A percentile compares a stretch with the other conserved stretches of the same genome.
Conservation (phyloP, 2,888 invertebrate genomes). For the Cerceris ruficornis region DNA sequence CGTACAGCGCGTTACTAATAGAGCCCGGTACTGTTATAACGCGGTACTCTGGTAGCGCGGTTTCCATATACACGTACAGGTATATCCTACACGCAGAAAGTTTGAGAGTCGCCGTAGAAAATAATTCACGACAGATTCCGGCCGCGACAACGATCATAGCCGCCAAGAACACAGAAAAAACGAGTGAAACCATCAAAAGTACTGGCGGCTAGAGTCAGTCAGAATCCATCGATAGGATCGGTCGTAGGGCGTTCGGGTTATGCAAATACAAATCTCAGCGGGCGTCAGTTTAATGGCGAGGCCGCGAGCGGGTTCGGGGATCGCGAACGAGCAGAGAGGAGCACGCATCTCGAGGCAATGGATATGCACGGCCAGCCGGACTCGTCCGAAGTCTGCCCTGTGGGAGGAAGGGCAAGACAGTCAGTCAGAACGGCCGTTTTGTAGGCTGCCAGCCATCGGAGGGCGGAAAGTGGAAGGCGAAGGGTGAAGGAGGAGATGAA, state of each 20-base stretch:
- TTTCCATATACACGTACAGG: too few relatives aligned
- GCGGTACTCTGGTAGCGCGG: too few relatives aligned
- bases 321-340: slow-evolving; percentile 39
- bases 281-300: slow-evolving; percentile 77
- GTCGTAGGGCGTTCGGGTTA: slow-evolving; percentile 71
- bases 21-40: too few relatives aligned
- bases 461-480: background rate
- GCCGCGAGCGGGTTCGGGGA: slow-evolving; percentile 55
- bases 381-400: background rate
- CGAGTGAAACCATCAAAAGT: too few relatives aligned
- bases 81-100: too few relatives aligned
- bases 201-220: slow-evolving; percentile 21
- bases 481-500: slow-evolving; percentile 19
- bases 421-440: slow-evolving; percentile 60
- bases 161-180: too few relatives aligned
- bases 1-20: too few relatives aligned
- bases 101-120: too few relatives aligned
- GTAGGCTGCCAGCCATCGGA: slow-evolving; percentile 47
- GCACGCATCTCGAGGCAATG: slow-evolving; percentile 50
- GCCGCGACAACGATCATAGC: too few relatives aligned
- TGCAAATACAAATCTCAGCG: slow-evolving; percentile 78
- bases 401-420: slow-evolving; percentile 23
- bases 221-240: slow-evolving; percentile 66
- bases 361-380: slow-evolving; percentile 38
- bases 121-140: too few relatives aligned